Conservation (phyloP, 2,888 invertebrate genomes). For the Drosophila anomalata region DNA sequence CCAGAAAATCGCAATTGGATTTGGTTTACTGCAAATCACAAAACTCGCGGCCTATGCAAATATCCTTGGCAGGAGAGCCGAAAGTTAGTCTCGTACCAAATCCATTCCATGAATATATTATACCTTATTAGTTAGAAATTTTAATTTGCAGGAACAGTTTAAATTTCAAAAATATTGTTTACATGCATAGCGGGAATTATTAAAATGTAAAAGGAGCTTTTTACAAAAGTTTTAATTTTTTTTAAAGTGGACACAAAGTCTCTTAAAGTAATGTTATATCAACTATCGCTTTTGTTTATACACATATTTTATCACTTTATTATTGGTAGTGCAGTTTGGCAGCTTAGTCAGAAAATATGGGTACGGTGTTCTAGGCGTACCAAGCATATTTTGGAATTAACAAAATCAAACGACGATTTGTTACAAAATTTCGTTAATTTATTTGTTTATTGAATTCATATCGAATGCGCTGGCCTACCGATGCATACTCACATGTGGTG, state of each 20-base stretch:
- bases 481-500: constrained; percentile 1
- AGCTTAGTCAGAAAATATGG: constrained; percentile 47
- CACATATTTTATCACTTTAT: constrained; percentile 68
- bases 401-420: constrained; percentile 66
- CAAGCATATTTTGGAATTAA: constrained; percentile 61
- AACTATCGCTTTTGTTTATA: constrained; percentile 31
- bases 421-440: constrained; percentile 61
- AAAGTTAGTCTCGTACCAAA: constrained; percentile 28
- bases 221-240: neutral
- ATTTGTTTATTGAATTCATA: constrained; percentile 65
- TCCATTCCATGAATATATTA: constrained; percentile 16
- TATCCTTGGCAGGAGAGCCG: constrained; percentile 50
- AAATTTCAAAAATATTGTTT: neutral
- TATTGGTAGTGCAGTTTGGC: constrained; percentile 52
- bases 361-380: constrained; percentile 32
- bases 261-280: neutral
- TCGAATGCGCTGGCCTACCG: constrained; percentile 9
- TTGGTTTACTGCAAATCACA: constrained; percentile 67
- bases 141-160: neutral
- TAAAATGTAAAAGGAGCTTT: no score
- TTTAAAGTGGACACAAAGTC: constrained; percentile 8
- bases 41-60: constrained; percentile 71
- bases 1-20: constrained; percentile 56
- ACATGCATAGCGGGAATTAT: no score
- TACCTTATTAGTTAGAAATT: constrained; percentile 6